A percentile compares a stretch with the other conserved stretches of the same genome.
Conservation (phyloP, 2,113 vertebrate genomes). For the Lycocorax pyrrhopterus region DNA sequence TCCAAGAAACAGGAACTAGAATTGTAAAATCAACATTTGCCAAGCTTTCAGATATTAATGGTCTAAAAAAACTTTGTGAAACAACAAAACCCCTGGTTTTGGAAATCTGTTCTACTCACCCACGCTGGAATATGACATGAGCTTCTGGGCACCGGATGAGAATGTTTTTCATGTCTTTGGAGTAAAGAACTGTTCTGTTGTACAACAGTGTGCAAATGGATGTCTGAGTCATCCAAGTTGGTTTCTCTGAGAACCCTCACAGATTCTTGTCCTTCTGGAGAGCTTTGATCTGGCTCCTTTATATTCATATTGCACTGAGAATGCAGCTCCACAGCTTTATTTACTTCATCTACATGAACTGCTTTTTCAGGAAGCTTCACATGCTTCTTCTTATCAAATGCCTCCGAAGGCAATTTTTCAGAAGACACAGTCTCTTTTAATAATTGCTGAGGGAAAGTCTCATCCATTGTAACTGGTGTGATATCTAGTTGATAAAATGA, state of each 20-base stretch:
- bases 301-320: background rate
- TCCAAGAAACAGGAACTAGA: background rate
- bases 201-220: background rate
- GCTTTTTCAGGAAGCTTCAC: background rate
- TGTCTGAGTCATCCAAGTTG: background rate
- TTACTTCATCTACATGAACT: background rate
- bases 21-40: background rate
- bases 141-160: background rate
- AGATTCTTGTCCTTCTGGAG: background rate
- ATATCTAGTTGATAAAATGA: constrained; percentile 55
- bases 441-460: background rate
- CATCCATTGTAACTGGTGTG: constrained; percentile 12
- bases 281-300: background rate
- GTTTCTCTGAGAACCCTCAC: background rate
- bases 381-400: background rate
- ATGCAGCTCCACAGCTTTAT: background rate
- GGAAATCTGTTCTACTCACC: constrained; percentile 54
- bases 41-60: background rate
- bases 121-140: constrained; percentile 58
- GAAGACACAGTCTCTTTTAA: background rate
- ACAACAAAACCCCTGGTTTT: background rate
- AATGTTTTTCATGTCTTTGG: background rate
- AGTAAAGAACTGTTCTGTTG: background rate
- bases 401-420: background rate
- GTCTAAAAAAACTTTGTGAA: background rate